A percentile compares a stretch with the other conserved stretches of the same genome.
Conservation (phyloP, 1,140 invertebrate species). For the Bombus sylvicola region DNA sequence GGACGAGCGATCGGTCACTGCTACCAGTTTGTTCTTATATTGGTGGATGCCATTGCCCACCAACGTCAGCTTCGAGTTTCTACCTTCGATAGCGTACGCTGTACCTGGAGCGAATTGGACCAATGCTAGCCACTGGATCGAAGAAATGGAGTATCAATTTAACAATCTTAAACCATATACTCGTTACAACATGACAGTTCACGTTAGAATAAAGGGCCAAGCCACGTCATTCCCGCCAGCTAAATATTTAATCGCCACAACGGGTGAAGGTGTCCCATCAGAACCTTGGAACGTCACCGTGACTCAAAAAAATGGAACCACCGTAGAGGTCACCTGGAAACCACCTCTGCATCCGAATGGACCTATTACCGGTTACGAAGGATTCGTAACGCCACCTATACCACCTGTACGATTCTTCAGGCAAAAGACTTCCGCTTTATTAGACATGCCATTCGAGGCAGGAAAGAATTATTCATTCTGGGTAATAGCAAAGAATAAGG, state of each 20-base stretch:
- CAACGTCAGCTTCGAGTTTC: conserved; percentile 83
- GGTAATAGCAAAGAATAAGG: conserved; percentile 88
- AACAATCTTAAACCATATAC: conserved; percentile 87
- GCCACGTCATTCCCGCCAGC: conserved; percentile 84
- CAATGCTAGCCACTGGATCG: conserved; percentile 84
- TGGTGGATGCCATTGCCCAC: conserved; percentile 83
- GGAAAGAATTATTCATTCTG: conserved; percentile 89
- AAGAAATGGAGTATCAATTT: conserved; percentile 84
- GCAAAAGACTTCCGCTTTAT: conserved; percentile 80
- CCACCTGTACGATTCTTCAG: conserved; percentile 79
- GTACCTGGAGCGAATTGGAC: conserved; percentile 80
- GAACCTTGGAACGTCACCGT: conserved; percentile 86
- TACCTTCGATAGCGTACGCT: conserved; percentile 84
- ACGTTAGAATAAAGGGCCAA: conserved; percentile 84
- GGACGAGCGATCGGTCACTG: conserved; percentile 81
- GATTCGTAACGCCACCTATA: conserved; percentile 85
- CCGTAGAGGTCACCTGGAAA: conserved; percentile 87
- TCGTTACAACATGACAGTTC: conserved; percentile 90
- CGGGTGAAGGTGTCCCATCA: conserved; percentile 87
- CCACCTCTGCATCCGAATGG: conserved; percentile 86
- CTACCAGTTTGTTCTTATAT: conserved; percentile 82
- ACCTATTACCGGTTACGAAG: conserved; percentile 85
- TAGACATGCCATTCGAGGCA: conserved; percentile 85
- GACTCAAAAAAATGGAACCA: conserved; percentile 85
- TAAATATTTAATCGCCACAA: conserved; percentile 85